A percentile compares a stretch with the other conserved stretches of the same genome.
These are phyloP conservation scores for Drosophila yakuba DNA, from an alignment of 1,140 invertebrate genomes.

Conservation along the genomic window DNA sequence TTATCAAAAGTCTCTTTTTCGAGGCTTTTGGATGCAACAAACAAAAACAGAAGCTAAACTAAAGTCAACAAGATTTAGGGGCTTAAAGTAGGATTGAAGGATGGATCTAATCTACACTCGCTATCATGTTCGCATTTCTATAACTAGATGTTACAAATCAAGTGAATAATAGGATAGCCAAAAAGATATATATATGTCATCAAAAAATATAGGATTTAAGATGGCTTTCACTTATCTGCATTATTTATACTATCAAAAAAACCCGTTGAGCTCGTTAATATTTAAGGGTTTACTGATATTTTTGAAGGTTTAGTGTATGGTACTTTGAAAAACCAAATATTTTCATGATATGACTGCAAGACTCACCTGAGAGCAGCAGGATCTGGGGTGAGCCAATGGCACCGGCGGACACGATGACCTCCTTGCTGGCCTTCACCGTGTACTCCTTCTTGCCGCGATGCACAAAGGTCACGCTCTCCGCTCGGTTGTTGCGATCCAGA, in stretches of 20 bases:
- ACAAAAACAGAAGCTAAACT: slow-evolving; percentile 27
- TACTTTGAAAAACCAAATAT: too few relatives aligned
- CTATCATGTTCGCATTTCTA: background rate
- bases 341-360: too few relatives aligned
- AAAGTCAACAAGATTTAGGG: slow-evolving; percentile 8
- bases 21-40: slow-evolving; percentile 11
- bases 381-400: slow-evolving; percentile 86
- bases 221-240: background rate
- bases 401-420: slow-evolving; percentile 86
- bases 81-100: slow-evolving; percentile 5
- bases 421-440: slow-evolving; percentile 69
- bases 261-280: too few relatives aligned
- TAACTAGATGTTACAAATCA: too few relatives aligned
- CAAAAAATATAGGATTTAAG: background rate
- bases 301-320: too few relatives aligned
- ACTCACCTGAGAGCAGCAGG: slow-evolving; percentile 87
- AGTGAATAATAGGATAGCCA: background rate
- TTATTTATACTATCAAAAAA: too few relatives aligned
- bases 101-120: background rate
- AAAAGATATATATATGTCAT: background rate
- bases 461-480: slow-evolving; percentile 92
- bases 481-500: slow-evolving; percentile 89
- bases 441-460: slow-evolving; percentile 86
- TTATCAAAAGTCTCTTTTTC: slow-evolving; percentile 12
- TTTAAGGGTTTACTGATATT: too few relatives aligned